Evolutionary conservation across 2,113 vertebrate species (phyloP).

Genomic region (Macquaria ambigua): DNA sequence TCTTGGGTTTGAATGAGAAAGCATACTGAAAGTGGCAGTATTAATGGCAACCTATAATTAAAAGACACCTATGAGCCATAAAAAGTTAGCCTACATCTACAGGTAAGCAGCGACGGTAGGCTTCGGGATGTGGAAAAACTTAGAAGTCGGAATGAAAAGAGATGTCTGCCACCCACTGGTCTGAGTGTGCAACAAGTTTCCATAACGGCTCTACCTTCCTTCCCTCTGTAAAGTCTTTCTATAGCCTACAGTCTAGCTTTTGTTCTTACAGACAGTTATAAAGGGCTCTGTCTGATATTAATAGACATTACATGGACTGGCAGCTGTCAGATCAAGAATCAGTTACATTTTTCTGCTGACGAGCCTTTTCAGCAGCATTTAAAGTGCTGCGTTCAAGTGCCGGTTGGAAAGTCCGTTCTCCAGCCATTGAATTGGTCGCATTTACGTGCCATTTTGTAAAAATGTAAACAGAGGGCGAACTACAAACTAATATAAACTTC

Average conservation of each 20-base stretch:
- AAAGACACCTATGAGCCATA: not conserved
- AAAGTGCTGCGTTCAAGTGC: not conserved
- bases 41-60: rapidly evolving
- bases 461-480: not conserved
- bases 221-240: not conserved
- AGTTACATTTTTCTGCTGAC: not conserved
- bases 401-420: not conserved
- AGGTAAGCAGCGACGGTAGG: no score
- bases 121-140: not conserved
- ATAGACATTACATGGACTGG: not conserved
- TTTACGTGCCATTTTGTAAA: not conserved
- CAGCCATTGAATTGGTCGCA: not conserved
- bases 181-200: conserved; percentile 1
- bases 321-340: not conserved
- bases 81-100: not conserved
- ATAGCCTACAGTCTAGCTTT: no score
- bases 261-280: no score
- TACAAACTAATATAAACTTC: not conserved
- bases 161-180: conserved; percentile 18
- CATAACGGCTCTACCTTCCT: not conserved
- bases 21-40: not conserved
- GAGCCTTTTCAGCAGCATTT: not conserved
- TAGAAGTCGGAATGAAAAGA: no score
- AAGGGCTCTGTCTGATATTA: no score
- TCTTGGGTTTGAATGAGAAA: rapidly evolving